Evolutionary conservation across 2,888 invertebrate genomes (phyloP).

Genomic region (Pachymerium ferrugineum): DNA sequence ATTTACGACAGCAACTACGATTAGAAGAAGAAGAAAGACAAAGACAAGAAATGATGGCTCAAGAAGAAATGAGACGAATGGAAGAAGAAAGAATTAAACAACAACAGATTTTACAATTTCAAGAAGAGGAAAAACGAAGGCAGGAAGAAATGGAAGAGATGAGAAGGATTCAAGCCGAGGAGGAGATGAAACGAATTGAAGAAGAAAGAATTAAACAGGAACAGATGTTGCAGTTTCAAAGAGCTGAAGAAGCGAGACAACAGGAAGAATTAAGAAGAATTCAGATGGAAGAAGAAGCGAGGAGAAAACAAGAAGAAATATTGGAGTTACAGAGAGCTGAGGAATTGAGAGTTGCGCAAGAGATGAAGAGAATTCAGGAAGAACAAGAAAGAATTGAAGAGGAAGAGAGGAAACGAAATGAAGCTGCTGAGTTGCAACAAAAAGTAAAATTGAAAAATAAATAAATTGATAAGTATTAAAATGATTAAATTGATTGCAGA

Average conservation of each 20-base stretch:
- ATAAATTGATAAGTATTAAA: background rate
- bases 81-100: background rate
- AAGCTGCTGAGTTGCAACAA: slow-evolving; percentile 36
- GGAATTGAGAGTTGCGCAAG: slow-evolving; percentile 30
- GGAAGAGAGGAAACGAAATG: slow-evolving; percentile 25
- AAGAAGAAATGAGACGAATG: background rate
- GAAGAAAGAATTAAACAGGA: slow-evolving; percentile 16
- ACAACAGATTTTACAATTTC: background rate
- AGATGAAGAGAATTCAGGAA: slow-evolving; percentile 27
- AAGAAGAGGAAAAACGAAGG: background rate
- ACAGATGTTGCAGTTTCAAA: background rate
- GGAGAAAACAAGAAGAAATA: slow-evolving; percentile 29
- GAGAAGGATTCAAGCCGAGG: slow-evolving; percentile 13
- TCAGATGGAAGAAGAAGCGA: slow-evolving; percentile 11
- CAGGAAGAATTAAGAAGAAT: slow-evolving; percentile 29
- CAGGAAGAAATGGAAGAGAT: slow-evolving; percentile 19
- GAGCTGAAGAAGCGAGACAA: background rate
- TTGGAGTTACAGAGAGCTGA: slow-evolving; percentile 33
- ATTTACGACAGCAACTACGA: background rate
- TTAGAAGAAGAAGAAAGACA: background rate
- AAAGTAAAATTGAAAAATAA: slow-evolving; percentile 40
- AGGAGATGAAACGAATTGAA: background rate
- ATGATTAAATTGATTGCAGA: background rate
- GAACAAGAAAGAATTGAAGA: slow-evolving; percentile 30
- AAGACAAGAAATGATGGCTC: background rate